Base-by-base conservation (phyloP, 2,113 vertebrate species). In the Pterocles orientalis region DNA sequence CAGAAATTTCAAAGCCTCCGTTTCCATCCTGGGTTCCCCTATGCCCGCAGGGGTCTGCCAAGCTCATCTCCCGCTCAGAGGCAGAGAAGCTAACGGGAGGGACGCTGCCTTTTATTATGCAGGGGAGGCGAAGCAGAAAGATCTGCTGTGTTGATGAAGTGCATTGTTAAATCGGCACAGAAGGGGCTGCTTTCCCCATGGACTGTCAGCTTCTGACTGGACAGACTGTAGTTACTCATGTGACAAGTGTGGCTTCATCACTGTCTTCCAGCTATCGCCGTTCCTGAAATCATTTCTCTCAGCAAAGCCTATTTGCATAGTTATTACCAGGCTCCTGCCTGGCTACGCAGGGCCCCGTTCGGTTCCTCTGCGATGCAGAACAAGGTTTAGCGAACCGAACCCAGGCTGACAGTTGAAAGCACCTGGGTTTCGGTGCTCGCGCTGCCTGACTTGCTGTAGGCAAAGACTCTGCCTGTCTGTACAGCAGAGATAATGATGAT, bases 91-190 rank as follows among this genome's bases (percentile, higher is more conserved):
- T 17, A 45, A 60, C 1, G 31, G 86, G 61, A 85, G 80, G 23
- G 78, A 76, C 0, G 1, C 75, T 90, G 86, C 48, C 69, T 70
- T 78, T 71, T 65, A 14, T 23, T 84, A 51, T 62, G 89, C 70
- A 57, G 65, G 18, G 75, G 65, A 94, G 41, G 45, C 1, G 78
- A 95, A 85, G 94, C 93, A 83, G 90, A 95, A 90, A 88, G 88
- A 82, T 91, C 87, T 72, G 91, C 78, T n/a, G 47, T 85, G 82
- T 20, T 71, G 80, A 16, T 1, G 26, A 71, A 56, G 73, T n/a
- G 61, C 61, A 11, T 34, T 34, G 45, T 85, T 43, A 89, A 85
- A 88, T 60, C 25, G 2, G 66, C 66, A 45, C 82, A 61, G 90
- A 69, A 90, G 75, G 73, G 57, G 82, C 79, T 90, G 81, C 66